Conservation (phyloP, 2,113 vertebrate species). For the Hyperopisus bebe region DNA sequence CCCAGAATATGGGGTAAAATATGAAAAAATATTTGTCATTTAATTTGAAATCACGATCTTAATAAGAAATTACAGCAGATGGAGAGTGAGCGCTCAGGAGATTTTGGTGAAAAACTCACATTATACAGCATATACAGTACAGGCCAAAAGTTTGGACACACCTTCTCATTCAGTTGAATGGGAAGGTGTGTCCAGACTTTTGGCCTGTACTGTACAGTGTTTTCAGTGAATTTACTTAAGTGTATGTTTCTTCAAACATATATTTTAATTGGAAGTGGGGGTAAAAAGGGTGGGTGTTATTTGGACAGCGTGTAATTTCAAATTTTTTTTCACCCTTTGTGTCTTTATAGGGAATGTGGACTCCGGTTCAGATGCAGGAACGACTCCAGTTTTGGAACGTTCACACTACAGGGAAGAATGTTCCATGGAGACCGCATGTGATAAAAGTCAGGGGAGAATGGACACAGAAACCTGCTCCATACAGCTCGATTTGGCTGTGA, state of each 20-base stretch:
- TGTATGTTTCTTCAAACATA: not conserved
- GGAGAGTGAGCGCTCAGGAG: no score
- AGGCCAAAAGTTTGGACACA: no score
- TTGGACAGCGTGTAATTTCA: not conserved
- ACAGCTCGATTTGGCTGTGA: constrained; percentile 21
- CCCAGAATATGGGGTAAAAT: not conserved
- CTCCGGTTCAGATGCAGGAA: not conserved
- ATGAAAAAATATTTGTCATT: not conserved
- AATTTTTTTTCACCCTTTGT: not conserved
- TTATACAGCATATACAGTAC: not conserved
- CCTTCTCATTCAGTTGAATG: no score
- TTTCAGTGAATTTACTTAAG: not conserved
- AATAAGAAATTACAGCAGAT: no score
- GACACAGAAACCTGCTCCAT: constrained; percentile 26
- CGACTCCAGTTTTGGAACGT: constrained; percentile 43
- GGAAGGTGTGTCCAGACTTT: no score
- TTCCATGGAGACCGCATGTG: not conserved
- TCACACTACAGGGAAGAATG: constrained; percentile 39
- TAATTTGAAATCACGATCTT: no score
- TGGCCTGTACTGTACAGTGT: no score
- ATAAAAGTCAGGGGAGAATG: not conserved
- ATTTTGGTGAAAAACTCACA: not conserved
- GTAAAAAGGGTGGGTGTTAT: not conserved
- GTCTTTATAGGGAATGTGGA: not conserved
- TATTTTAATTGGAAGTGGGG: not conserved